Evolutionary conservation across 23 tunicate species (phyloP).

Genomic region (Trididemnum clinides): DNA sequence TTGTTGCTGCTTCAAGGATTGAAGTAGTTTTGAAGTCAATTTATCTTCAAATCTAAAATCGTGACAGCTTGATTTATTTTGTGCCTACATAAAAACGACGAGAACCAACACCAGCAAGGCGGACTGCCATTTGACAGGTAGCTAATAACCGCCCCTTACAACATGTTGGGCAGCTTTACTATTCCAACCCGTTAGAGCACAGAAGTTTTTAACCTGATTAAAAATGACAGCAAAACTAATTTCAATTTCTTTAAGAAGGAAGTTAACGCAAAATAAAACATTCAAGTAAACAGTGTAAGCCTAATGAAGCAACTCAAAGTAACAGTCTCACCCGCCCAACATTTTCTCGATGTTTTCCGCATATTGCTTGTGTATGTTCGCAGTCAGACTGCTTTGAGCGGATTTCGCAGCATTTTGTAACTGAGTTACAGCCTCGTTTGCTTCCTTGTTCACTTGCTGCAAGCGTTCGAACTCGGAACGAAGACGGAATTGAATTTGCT

Average conservation of each 20-base stretch:
- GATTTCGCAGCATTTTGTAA: constrained; percentile 41
- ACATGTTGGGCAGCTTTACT: no score
- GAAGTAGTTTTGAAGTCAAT: constrained; percentile 10
- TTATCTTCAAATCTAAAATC: constrained; percentile 48
- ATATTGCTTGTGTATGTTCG: constrained; percentile 56
- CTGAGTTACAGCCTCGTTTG: constrained; percentile 49
- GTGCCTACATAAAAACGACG: background rate
- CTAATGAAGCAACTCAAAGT: background rate
- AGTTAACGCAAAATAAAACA: background rate
- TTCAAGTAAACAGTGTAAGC: no score
- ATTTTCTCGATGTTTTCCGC: constrained; percentile 40
- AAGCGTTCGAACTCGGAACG: constrained; percentile 62
- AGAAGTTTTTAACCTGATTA: no score
- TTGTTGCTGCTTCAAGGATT: constrained; percentile 48
- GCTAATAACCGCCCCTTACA: no score
- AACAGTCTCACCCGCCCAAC: constrained; percentile 41
- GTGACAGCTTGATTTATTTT: background rate
- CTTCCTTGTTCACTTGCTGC: constrained; percentile 60
- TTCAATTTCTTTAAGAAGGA: background rate
- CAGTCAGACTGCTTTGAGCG: constrained; percentile 30
- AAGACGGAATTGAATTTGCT: constrained; percentile 62
- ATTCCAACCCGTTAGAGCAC: no score
- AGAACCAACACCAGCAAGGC: background rate
- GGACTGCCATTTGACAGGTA: no score
- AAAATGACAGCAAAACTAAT: background rate